A percentile compares a stretch with the other conserved stretches of the same genome.
phyloP scores from a whole-genome alignment of 2,797 vertebrate species.

The Hoplostethus mediterraneus region DNA sequence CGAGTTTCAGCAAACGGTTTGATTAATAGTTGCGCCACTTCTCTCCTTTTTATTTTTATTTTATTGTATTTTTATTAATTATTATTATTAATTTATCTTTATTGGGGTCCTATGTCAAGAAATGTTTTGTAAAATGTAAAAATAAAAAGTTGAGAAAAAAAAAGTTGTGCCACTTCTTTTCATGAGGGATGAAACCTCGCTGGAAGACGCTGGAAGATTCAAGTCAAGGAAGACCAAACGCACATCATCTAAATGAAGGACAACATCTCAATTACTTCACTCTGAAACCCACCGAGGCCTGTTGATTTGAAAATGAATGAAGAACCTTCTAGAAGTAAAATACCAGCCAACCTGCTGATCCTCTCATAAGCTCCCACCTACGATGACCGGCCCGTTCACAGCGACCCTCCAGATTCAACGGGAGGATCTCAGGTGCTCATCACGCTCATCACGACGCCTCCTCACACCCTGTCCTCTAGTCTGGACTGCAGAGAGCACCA shows the following conservation, averaged over 20 bases:
- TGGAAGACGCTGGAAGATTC: not conserved
- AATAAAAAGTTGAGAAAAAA: too few relatives aligned
- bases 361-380: slow-evolving; percentile 17
- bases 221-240: not conserved
- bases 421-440: slow-evolving; percentile 48
- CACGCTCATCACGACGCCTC: slow-evolving; percentile 36
- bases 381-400: slow-evolving; percentile 50
- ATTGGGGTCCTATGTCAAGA: too few relatives aligned
- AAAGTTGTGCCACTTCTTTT: not conserved
- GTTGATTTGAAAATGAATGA: too few relatives aligned
- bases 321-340: too few relatives aligned
- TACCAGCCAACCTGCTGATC: slow-evolving; percentile 4
- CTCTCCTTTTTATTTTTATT: too few relatives aligned
- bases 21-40: not conserved
- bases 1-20: not conserved
- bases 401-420: slow-evolving; percentile 66
- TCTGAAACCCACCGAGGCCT: too few relatives aligned
- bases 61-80: too few relatives aligned
- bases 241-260: not conserved
- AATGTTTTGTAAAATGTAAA: too few relatives aligned
- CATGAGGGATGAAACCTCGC: slow-evolving; percentile 4
- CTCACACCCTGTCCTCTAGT: slow-evolving; percentile 29
- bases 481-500: slow-evolving; percentile 27
- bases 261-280: not conserved
- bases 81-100: too few relatives aligned